Conservation (phyloP, 1,140 invertebrate species). For the Apis cerana region DNA sequence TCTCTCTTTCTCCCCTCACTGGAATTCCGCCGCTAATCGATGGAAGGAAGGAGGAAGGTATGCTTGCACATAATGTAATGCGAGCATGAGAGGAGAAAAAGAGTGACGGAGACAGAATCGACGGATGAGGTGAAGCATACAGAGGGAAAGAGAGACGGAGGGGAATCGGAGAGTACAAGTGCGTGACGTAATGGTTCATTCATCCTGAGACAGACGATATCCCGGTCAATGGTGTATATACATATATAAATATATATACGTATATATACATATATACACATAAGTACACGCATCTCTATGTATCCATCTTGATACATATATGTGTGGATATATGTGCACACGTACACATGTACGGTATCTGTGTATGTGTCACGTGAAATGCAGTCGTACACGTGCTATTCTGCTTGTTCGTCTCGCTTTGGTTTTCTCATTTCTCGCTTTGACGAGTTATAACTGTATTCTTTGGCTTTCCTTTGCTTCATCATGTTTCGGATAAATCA, state of each 20-base stretch:
- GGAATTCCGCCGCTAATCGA: conserved; percentile 74
- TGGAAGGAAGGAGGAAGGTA: conserved; percentile 68
- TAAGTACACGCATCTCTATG: not conserved
- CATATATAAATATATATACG: conserved; percentile 30
- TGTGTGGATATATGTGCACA: not conserved
- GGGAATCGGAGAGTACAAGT: conserved; percentile 75
- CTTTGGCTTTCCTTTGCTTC: conserved; percentile 1
- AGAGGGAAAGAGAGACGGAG: conserved; percentile 53
- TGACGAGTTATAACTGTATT: conserved; percentile 10
- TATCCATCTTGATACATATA: not conserved
- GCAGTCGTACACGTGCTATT: conserved; percentile 29
- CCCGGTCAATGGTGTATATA: conserved; percentile 78
- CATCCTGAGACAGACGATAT: conserved; percentile 79
- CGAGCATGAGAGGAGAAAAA: conserved; percentile 60
- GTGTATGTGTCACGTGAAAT: conserved; percentile 32
- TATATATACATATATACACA: not conserved
- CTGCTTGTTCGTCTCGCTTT: conserved; percentile 27
- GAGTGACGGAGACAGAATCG: conserved; percentile 50
- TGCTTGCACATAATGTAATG: conserved; percentile 69
- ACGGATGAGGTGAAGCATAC: conserved; percentile 37
- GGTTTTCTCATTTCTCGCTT: conserved; percentile 38
- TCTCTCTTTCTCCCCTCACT: conserved; percentile 23
- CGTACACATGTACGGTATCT: not conserved
- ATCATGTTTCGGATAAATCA: conserved; percentile 16
- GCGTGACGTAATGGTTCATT: conserved; percentile 80